phyloP scores from a whole-genome alignment of 2,113 vertebrate species.

The Epinephelus cyanopodus region DNA sequence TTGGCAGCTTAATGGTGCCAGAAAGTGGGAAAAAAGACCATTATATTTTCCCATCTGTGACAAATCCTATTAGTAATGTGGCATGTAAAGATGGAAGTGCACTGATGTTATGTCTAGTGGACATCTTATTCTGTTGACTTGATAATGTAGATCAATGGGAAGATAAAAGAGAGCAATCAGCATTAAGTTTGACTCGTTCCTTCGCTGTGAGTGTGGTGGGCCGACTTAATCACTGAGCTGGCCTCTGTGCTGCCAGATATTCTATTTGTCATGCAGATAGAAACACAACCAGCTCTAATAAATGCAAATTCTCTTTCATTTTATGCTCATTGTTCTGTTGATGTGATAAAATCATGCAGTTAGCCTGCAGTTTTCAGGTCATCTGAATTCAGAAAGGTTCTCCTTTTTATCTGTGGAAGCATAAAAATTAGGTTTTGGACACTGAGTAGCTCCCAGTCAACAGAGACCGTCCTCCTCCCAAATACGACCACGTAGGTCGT shows the following conservation, averaged over 20 bases:
- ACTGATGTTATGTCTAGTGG: conserved; percentile 51
- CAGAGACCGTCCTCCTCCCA: too few species aligned
- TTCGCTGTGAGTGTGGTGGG: neutral
- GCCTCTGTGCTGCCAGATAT: conserved; percentile 11
- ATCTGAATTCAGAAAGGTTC: neutral
- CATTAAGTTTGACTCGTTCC: conserved; percentile 13
- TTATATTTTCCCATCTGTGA: conserved; percentile 72
- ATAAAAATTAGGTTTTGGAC: neutral
- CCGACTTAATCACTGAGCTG: conserved; percentile 13
- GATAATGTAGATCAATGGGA: conserved; percentile 51
- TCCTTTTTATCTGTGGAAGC: neutral
- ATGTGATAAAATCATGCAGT: conserved; percentile 8
- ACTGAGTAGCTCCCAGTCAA: neutral
- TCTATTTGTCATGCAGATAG: conserved; percentile 16
- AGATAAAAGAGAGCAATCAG: conserved; percentile 51
- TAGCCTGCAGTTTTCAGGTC: neutral
- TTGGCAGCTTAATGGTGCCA: conserved; percentile 67
- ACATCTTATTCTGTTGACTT: conserved; percentile 58
- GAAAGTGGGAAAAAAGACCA: conserved; percentile 49
- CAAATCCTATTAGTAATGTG: conserved; percentile 72
- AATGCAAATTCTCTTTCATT: conserved; percentile 24
- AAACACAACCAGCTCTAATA: conserved; percentile 1
- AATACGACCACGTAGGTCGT: too few species aligned
- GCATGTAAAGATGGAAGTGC: conserved; percentile 56
- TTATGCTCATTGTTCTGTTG: conserved; percentile 8